A percentile compares a stretch with the other conserved stretches of the same genome.
Conservation (phyloP, 2,888 invertebrate genomes). For the Aproaerema taeniolella region DNA sequence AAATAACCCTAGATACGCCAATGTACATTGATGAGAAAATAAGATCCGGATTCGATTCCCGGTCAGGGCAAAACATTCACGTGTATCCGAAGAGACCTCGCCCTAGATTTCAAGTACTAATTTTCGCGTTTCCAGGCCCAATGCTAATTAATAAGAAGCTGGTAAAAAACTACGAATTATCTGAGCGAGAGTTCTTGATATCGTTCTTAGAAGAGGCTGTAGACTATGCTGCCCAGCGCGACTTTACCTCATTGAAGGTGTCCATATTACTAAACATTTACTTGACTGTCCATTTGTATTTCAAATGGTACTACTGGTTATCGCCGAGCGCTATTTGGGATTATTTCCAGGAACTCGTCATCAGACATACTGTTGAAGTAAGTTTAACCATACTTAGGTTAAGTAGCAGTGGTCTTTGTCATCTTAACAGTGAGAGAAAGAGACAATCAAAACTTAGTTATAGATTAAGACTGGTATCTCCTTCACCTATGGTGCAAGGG, state of each 20-base stretch:
- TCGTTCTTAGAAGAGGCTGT: constrained; percentile 42
- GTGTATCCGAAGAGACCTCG: not conserved
- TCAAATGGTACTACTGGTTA: constrained; percentile 60
- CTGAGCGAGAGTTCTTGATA: constrained; percentile 47
- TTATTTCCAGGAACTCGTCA: constrained; percentile 58
- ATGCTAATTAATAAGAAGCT: constrained; percentile 49
- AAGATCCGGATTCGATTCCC: no score
- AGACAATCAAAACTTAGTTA: no score
- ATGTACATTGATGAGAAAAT: not conserved
- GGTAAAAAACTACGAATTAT: constrained; percentile 38
- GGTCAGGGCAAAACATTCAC: no score
- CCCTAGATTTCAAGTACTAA: not conserved
- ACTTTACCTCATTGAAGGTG: constrained; percentile 46
- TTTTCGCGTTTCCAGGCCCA: constrained; percentile 28
- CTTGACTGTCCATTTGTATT: constrained; percentile 45
- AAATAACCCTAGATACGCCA: no score
- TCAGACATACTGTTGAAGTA: constrained; percentile 60
- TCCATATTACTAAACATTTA: constrained; percentile 53
- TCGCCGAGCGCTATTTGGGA: constrained; percentile 46
- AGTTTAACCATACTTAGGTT: not conserved
- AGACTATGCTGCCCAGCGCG: constrained; percentile 52
- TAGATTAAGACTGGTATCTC: not conserved
- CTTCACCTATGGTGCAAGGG: not conserved
- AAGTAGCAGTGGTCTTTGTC: not conserved
- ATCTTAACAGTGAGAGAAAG: no score